Base-by-base conservation (phyloP, 2,113 vertebrate species). In the Seriola aureovittata region DNA sequence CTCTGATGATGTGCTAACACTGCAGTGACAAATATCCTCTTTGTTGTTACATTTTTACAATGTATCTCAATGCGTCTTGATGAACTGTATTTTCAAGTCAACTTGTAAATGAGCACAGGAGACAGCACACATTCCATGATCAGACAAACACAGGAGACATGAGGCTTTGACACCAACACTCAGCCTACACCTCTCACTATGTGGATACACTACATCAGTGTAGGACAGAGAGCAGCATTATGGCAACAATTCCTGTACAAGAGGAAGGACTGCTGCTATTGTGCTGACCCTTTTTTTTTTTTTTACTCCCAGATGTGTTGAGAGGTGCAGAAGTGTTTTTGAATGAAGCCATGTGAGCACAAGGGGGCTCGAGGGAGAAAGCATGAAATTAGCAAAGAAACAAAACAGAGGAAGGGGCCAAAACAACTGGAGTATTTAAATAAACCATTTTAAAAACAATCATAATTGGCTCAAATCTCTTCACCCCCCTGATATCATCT, bases 361-460 rank as follows among this genome's bases (percentile, higher is more conserved):
- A 76, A 59, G 38, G 38, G 70, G 13, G 25, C 32, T 71, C 69
- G 2, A 77, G 58, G 59, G 71, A 11, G 32, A 69, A 91, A 82
- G 81, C 69, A 84, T 88, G 79, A 87, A 83, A 85, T 72, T 59
- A 85, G 84, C 70, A 80, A 83, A 70, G 42, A 55, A 78, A 72
- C 4, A 77, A 86, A 76, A 57, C 13, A 60, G 25, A 74, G 23
- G 21, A 70, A 54, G 36, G 58, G 64, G 50, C n/a, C 68, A 60
- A 72, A 81, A 64, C 9, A 70, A 77, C 34, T 44, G 8, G 29
- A 71, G 17, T 59, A 85, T 75, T 71, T 25, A 85, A 82, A 89
- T 50, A 12, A 76, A 76, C 34, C 14, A 40, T 48, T 84, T 59
- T 64, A 23, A 67, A 77, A 78, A 65, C 36, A 84, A 64, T 60